Evolutionary conservation across 2,113 vertebrate genomes (phyloP).

Genomic region (Hippocampus abdominalis): DNA sequence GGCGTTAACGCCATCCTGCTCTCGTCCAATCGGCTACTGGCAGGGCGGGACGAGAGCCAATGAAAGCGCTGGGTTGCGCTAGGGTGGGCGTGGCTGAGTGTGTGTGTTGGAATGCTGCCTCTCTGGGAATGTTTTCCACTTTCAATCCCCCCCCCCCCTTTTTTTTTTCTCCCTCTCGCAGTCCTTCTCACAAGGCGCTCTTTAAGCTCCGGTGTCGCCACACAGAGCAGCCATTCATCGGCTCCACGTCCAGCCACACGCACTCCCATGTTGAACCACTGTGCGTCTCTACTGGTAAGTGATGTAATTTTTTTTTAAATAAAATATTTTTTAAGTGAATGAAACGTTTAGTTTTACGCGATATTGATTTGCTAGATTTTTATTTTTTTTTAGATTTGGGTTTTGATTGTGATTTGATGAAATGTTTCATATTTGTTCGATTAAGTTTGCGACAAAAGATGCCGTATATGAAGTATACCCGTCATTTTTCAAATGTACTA

Average conservation of each 20-base stretch:
- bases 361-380: not conserved
- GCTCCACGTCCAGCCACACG: constrained; percentile 67
- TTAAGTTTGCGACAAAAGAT: not conserved
- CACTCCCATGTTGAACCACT: constrained; percentile 71
- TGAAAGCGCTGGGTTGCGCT: constrained; percentile 31
- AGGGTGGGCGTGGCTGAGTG: constrained; percentile 27
- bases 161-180: constrained; percentile 60
- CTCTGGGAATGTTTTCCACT: constrained; percentile 76
- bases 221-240: constrained; percentile 81
- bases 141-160: constrained; percentile 52
- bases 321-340: not conserved
- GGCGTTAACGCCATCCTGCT: constrained; percentile 30
- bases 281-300: constrained; percentile 65
- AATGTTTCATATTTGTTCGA: not conserved
- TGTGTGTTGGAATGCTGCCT: constrained; percentile 62
- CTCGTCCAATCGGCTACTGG: constrained; percentile 23
- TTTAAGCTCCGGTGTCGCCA: constrained; percentile 76
- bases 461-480: not conserved
- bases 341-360: not conserved
- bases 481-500: not conserved
- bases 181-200: constrained; percentile 77
- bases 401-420: not conserved
- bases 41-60: constrained; percentile 3
- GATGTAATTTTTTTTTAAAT: constrained; percentile 53
- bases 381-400: not conserved